Conservation (phyloP, 1,140 invertebrate genomes). For the Chironomus striatipennis region DNA sequence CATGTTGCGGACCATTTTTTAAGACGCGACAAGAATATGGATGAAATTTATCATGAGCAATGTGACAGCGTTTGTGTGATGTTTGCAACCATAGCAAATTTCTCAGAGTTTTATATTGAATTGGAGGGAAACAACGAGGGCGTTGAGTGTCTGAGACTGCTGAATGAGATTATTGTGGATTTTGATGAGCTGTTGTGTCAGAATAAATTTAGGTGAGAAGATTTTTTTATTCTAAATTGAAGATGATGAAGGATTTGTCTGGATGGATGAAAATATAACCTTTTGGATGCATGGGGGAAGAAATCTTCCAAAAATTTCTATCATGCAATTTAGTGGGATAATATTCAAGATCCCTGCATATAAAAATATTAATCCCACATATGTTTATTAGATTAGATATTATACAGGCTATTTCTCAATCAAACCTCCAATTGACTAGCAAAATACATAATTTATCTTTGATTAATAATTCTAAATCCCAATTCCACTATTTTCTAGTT, state of each 20-base stretch:
- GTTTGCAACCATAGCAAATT: conserved; percentile 94
- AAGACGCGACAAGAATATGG: conserved; percentile 66
- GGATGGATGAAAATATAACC: too few species aligned
- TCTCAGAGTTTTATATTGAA: conserved; percentile 94
- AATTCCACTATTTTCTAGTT: conserved; percentile 36
- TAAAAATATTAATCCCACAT: too few species aligned
- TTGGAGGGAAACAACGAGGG: conserved; percentile 91
- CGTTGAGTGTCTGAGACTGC: conserved; percentile 82
- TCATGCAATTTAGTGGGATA: too few species aligned
- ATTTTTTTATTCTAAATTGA: not conserved
- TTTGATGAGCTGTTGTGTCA: conserved; percentile 87
- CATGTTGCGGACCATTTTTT: conserved; percentile 93
- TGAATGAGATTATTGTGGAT: conserved; percentile 96
- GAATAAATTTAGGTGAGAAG: conserved; percentile 58
- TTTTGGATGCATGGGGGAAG: too few species aligned
- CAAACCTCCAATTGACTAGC: too few species aligned
- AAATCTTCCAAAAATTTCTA: too few species aligned
- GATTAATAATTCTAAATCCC: too few species aligned
- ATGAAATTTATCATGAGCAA: conserved; percentile 89
- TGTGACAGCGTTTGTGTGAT: conserved; percentile 91
- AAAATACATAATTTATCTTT: too few species aligned
- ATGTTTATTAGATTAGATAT: too few species aligned
- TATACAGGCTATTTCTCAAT: too few species aligned
- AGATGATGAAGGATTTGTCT: too few species aligned
- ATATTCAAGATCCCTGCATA: too few species aligned